Percentiles rank a stretch among this genome's conserved stretches.
phyloP scores from a whole-genome alignment of 2,888 invertebrate species.

The Piscicola geometra region DNA sequence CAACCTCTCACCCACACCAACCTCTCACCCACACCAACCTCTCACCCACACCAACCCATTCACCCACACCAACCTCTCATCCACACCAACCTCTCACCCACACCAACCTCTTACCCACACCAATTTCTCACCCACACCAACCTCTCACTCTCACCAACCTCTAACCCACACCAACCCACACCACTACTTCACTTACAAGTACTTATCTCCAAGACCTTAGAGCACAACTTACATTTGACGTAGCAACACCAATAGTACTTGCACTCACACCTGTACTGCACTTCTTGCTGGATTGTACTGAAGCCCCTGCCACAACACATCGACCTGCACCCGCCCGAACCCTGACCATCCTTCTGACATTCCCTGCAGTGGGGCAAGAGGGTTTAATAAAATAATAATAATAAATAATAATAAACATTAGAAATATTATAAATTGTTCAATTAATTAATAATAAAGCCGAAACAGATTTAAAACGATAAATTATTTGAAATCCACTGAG shows the following conservation, averaged over 20 bases:
- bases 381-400: neutral
- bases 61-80: neutral
- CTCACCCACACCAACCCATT: neutral
- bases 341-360: slow-evolving; percentile 64
- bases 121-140: neutral
- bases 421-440: no score
- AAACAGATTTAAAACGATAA: no score
- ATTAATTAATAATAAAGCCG: no score
- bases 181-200: slow-evolving; percentile 61
- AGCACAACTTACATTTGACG: slow-evolving; percentile 78
- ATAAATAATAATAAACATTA: neutral
- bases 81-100: neutral
- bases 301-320: slow-evolving; percentile 81
- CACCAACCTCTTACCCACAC: slow-evolving; percentile 8
- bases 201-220: slow-evolving; percentile 67
- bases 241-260: slow-evolving; percentile 82
- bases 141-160: neutral
- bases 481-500: no score
- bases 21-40: neutral
- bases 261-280: slow-evolving; percentile 71
- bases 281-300: slow-evolving; percentile 65
- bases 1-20: no score
- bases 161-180: neutral
- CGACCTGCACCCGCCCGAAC: slow-evolving; percentile 70
- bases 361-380: slow-evolving; percentile 58